A percentile compares a stretch with the other conserved stretches of the same genome.
Conservation (phyloP, 2,113 vertebrate genomes). For the Cyanistes caeruleus region DNA sequence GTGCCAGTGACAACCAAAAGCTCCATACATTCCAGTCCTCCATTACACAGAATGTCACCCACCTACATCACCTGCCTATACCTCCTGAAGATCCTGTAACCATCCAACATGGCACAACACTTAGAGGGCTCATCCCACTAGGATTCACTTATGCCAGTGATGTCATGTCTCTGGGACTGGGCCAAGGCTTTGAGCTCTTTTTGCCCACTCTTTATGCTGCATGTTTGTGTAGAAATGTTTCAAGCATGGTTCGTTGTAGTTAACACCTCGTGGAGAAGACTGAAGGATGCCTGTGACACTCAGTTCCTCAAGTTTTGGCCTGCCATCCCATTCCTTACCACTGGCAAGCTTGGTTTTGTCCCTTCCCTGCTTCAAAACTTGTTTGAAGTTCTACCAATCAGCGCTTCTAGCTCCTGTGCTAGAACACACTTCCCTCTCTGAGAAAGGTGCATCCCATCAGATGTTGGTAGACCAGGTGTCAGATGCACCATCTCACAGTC, state of each 20-base stretch:
- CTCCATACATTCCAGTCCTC: neutral
- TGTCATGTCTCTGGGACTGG: neutral
- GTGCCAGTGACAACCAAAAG: neutral
- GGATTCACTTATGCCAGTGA: neutral
- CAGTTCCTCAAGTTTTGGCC: neutral
- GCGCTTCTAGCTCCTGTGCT: neutral
- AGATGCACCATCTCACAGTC: neutral
- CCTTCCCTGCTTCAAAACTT: neutral
- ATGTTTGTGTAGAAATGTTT: neutral
- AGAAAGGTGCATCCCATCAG: neutral
- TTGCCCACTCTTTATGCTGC: neutral
- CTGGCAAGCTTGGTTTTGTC: neutral
- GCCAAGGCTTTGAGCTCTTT: neutral
- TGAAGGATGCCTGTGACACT: neutral
- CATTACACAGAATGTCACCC: neutral
- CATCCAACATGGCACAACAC: neutral
- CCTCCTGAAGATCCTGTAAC: neutral
- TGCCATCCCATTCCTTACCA: neutral
- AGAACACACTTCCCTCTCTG: neutral
- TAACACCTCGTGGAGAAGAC: neutral
- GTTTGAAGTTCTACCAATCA: neutral
- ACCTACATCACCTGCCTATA: too few species aligned
- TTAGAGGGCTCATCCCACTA: neutral
- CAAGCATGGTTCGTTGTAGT: neutral
- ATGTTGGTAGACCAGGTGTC: neutral